Conservation (phyloP, 2,888 invertebrate species). For the Sisyra terminalis region DNA sequence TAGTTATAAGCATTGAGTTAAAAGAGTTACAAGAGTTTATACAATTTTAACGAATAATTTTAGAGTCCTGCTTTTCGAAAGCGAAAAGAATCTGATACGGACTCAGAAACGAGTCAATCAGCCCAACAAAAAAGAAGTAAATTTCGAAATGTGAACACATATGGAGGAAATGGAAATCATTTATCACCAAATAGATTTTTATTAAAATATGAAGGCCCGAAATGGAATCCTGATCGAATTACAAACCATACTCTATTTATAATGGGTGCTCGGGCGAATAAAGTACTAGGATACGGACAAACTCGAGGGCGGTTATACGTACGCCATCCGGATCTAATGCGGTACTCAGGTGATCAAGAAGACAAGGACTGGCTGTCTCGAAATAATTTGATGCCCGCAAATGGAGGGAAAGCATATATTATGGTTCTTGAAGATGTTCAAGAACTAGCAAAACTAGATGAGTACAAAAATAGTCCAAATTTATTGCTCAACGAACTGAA, state of each 20-base stretch:
- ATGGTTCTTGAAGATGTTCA: constrained; percentile 63
- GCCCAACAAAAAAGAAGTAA: constrained; percentile 23
- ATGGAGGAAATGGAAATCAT: constrained; percentile 21
- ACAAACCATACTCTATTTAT: constrained; percentile 58
- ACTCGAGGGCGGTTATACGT: constrained; percentile 59
- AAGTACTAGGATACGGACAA: constrained; percentile 56
- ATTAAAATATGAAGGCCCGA: constrained; percentile 35
- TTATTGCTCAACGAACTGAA: constrained; percentile 48
- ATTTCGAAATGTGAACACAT: constrained; percentile 21
- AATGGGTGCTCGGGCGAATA: constrained; percentile 62
- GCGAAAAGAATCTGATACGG: constrained; percentile 49
- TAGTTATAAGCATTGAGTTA: constrained; percentile 1
- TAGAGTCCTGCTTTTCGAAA: constrained; percentile 39
- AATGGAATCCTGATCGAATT: constrained; percentile 60
- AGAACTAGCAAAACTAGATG: constrained; percentile 54
- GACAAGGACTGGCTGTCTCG: constrained; percentile 70
- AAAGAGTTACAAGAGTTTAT: too few relatives aligned
- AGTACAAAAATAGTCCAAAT: constrained; percentile 47
- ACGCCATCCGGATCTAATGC: constrained; percentile 57
- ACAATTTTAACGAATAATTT: too few relatives aligned
- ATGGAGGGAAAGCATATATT: constrained; percentile 64
- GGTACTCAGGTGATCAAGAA: constrained; percentile 63
- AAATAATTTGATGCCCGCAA: constrained; percentile 58
- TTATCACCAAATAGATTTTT: constrained; percentile 29
- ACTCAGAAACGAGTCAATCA: constrained; percentile 35